These are phyloP conservation scores for Coenonympha arcania DNA, from an alignment of 2,888 invertebrate genomes.

Conservation along the genomic window DNA sequence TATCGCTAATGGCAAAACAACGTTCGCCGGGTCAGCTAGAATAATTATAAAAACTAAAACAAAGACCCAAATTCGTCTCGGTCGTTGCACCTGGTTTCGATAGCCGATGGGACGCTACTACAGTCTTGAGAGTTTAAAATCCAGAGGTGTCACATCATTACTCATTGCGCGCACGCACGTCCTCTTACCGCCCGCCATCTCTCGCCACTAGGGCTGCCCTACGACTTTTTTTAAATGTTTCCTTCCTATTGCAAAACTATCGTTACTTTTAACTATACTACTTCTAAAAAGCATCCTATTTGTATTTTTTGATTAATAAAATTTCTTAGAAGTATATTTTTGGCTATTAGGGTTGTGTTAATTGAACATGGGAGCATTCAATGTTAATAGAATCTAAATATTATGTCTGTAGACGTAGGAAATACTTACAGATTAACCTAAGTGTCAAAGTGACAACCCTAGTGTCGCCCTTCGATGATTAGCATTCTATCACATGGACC, in stretches of 20 bases:
- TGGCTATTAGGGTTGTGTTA: no score
- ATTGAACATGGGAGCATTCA: no score
- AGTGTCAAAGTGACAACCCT: not conserved
- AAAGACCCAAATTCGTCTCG: slow-evolving; percentile 5
- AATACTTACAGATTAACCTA: no score
- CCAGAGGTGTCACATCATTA: slow-evolving; percentile 11
- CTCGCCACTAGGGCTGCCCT: slow-evolving; percentile 19
- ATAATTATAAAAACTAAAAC: slow-evolving; percentile 2
- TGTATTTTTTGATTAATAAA: no score
- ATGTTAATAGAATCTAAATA: not conserved
- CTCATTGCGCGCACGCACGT: slow-evolving; percentile 21
- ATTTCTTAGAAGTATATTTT: no score
- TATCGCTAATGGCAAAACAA: no score
- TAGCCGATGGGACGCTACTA: not conserved
- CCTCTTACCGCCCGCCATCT: slow-evolving; percentile 32
- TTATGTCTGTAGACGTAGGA: no score
- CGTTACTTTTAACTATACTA: no score
- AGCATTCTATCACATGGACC: slow-evolving; percentile 21
- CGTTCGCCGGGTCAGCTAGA: no score
- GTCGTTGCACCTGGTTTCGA: slow-evolving; percentile 10
- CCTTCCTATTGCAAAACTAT: no score
- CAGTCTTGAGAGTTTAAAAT: slow-evolving; percentile 1
- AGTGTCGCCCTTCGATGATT: slow-evolving; percentile 1
- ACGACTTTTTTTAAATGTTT: not conserved
- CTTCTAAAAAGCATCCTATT: no score